Evolutionary conservation across 2,888 invertebrate genomes (phyloP).

Genomic region (Sesamia inferens): DNA sequence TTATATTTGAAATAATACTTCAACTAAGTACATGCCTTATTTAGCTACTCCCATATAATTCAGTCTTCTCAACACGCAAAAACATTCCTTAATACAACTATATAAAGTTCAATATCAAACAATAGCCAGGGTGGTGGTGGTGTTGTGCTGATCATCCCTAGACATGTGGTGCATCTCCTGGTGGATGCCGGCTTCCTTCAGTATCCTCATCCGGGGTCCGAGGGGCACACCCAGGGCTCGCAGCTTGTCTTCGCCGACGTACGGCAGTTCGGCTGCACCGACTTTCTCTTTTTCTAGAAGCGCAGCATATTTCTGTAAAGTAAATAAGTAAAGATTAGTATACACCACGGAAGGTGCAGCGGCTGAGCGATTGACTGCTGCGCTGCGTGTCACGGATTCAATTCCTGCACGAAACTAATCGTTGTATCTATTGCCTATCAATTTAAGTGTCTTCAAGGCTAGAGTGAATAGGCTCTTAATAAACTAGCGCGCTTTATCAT

Average conservation of each 20-base stretch:
- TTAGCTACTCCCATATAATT: conserved; percentile 50
- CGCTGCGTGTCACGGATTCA: no score
- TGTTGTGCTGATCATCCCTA: conserved; percentile 81
- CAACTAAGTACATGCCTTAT: conserved; percentile 46
- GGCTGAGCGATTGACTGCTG: no score
- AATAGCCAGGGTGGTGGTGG: conserved; percentile 91
- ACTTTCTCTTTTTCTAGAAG: conserved; percentile 96
- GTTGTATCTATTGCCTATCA: no score
- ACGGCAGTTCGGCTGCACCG: conserved; percentile 97
- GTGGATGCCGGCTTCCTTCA: conserved; percentile 94
- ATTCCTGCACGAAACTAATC: no score
- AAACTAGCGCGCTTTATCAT: no score
- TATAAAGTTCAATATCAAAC: conserved; percentile 76
- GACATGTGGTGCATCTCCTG: conserved; percentile 88
- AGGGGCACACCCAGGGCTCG: conserved; percentile 97
- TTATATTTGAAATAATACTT: conserved; percentile 44
- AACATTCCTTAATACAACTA: conserved; percentile 34
- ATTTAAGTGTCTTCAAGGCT: no score
- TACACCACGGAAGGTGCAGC: no score
- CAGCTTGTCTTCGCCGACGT: conserved; percentile 96
- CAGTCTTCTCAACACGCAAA: conserved; percentile 59
- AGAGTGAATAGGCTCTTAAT: no score
- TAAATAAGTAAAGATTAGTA: neutral
- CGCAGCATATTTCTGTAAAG: conserved; percentile 94
- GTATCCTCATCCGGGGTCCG: conserved; percentile 96